Evolutionary conservation across 2,888 invertebrate genomes (phyloP), one percentile per base, ranked within the genome.

Genomic region (Napeogenes sylphis): DNA sequence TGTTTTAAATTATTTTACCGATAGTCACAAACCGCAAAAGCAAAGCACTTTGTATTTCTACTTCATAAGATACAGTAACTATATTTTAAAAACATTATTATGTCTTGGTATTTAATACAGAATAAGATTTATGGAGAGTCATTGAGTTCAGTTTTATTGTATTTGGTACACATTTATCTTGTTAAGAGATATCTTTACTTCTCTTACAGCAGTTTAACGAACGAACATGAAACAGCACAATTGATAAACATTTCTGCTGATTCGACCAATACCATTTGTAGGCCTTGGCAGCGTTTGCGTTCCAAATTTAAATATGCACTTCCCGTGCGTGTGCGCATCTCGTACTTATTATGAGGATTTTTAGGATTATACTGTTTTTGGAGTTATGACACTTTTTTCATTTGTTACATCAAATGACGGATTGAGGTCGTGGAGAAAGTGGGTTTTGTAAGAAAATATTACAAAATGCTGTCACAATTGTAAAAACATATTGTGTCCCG

Each of bases 231-330:
- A 59, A 59, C 59, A 64, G 61, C 58, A 56, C 45, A 59, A 53
- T 55, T 64, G 38, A 57, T 59, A 65, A 62, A 65, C 61, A 62
- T 38, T 38, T 55, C 42, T 32, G 55, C 56, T 45, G 57, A 46
- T 54, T 35, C 35, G 57, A 38, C 21, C 35, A 55, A 55, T 30
- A 42, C 56, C 73, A 71, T 70, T 74, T 69, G 74, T 68, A 67
- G 72, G 72, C 84, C 84, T 84, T 84, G 84, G 79, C 73, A 73
- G 68, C 71, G 76, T 76, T 76, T 74, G 75, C 74, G 74, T 71
- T 78, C 81, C 81, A 79, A 81, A 81, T 79, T 80, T 83, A 82
- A 76, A 70, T 65, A 55, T 75, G 74, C 78, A 78, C 75, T 79
- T 77, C 76, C 76, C 77, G 77, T 79, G 75, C 79, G 70, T 73